Percentiles rank a stretch among this genome's conserved stretches.
Conservation (phyloP, 2,888 invertebrate species). For the Thelaira solivaga region DNA sequence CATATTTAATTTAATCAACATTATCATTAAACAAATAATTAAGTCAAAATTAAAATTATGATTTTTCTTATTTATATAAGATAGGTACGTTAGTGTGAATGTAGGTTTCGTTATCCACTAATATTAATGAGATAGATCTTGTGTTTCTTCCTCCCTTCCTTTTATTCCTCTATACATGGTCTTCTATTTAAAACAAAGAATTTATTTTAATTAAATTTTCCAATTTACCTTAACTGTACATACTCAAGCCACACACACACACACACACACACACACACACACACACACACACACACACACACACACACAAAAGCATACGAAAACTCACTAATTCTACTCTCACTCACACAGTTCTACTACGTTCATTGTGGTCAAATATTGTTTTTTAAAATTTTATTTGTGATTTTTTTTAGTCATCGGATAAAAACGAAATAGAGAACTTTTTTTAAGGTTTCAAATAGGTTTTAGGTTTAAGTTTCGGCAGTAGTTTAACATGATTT, state of each 20-base stretch:
- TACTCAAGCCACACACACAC: conserved; percentile 18
- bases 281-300: not conserved
- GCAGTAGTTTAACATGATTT: no score
- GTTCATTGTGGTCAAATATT: no score
- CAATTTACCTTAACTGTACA: conserved; percentile 63
- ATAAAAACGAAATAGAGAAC: no score
- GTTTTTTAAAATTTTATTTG: no score
- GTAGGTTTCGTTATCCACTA: conserved; percentile 29
- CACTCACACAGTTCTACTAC: no score
- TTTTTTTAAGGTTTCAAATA: no score
- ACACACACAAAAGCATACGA: not conserved
- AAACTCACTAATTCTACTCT: no score
- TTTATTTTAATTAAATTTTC: conserved; percentile 57
- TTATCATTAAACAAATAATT: not conserved
- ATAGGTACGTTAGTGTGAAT: not conserved
- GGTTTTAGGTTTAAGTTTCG: no score
- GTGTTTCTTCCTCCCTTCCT: not conserved
- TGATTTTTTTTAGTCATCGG: no score
- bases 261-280: not conserved
- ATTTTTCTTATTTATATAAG: not conserved
- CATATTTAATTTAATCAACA: not conserved
- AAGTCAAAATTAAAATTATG: not conserved
- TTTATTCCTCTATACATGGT: not conserved
- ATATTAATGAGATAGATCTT: conserved; percentile 29
- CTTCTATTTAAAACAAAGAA: conserved; percentile 41